Percentiles rank a stretch among this genome's conserved stretches.
Evolutionary conservation across 2,113 vertebrate genomes (phyloP).

Genomic region (Gambusia holbrooki): DNA sequence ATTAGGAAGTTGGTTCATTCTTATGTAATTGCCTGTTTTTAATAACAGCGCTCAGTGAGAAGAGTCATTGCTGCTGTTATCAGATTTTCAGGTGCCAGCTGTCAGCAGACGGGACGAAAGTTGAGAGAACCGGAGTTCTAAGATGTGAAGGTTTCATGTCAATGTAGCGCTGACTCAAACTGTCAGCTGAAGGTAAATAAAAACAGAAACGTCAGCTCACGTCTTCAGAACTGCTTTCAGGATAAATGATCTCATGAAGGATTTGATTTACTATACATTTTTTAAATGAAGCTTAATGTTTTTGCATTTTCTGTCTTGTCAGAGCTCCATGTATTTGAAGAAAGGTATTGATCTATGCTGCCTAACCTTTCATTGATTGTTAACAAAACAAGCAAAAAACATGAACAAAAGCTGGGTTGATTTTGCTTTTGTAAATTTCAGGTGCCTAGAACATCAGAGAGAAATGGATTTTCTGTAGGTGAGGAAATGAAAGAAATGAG

Average conservation of each 20-base stretch:
- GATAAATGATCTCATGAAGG: neutral
- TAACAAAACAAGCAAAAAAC: neutral
- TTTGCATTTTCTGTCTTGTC: conserved; percentile 11
- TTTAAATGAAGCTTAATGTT: neutral
- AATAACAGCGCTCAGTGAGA: conserved; percentile 2
- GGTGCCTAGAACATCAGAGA: neutral
- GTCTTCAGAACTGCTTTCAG: neutral
- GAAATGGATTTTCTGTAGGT: neutral
- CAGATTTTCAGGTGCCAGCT: conserved; percentile 12
- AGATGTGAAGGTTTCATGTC: conserved; percentile 1
- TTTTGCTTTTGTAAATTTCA: neutral
- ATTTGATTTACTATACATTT: neutral
- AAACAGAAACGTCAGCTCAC: neutral
- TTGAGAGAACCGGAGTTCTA: neutral
- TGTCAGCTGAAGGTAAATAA: neutral
- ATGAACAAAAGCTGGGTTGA: neutral
- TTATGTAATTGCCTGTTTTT: conserved; percentile 12
- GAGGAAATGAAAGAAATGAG: neutral
- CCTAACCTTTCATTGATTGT: conserved; percentile 28
- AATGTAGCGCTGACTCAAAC: neutral
- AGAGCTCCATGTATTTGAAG: conserved; percentile 1
- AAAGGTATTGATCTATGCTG: conserved; percentile 2
- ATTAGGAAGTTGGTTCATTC: conserved; percentile 15
- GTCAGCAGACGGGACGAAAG: neutral
- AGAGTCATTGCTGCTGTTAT: conserved; percentile 2